phyloP scores from a whole-genome alignment of 1,140 invertebrate genomes.

The Tetramorium simillimum region DNA sequence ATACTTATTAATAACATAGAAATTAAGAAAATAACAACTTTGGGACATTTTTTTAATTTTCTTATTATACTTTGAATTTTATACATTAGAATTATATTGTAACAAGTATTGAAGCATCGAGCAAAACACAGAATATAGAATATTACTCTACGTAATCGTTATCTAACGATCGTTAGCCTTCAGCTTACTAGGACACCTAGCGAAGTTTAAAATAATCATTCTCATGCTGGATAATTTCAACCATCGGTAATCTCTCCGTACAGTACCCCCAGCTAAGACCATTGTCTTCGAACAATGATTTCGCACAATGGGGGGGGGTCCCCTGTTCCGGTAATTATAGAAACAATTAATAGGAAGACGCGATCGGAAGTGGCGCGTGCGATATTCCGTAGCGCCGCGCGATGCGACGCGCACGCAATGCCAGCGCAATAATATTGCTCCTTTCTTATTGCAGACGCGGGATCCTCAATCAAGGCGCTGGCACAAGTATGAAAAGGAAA shows the following conservation, averaged over 20 bases:
- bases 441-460: constrained; percentile 40
- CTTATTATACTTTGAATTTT: background rate
- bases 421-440: background rate
- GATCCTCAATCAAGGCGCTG: constrained; percentile 39
- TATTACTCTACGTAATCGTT: background rate
- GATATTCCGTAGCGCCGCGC: constrained; percentile 6
- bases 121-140: background rate
- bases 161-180: background rate
- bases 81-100: background rate
- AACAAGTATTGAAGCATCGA: background rate
- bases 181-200: background rate
- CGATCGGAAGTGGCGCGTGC: constrained; percentile 27
- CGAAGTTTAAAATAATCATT: background rate
- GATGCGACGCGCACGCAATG: background rate
- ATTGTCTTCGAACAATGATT: constrained; percentile 37
- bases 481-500: constrained; percentile 80
- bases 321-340: constrained; percentile 17
- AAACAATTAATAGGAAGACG: constrained; percentile 46
- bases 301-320: constrained; percentile 15
- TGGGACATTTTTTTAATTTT: background rate
- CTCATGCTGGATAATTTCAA: background rate
- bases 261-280: background rate
- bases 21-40: background rate
- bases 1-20: background rate
- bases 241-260: background rate